Evolutionary conservation across 2,888 invertebrate genomes (phyloP), one percentile per base, ranked within the genome.

Genomic region (Gortyna flavago): DNA sequence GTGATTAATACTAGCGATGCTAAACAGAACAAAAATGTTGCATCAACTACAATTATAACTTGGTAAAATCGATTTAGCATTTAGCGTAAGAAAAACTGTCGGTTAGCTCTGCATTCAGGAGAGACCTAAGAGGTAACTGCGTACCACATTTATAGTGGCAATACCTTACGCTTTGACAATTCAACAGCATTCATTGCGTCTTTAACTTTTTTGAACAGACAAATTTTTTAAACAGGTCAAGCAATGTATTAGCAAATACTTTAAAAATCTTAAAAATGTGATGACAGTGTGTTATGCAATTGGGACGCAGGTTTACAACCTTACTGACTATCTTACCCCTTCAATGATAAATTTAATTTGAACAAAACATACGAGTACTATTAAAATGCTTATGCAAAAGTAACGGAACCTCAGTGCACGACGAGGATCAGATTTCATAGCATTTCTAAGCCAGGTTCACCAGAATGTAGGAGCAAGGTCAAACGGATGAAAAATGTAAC

Each of bases 401-500:
- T 62, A 54, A 81, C 35, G 35, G 29, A 81, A 62, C 44, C 13
- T 51, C 38, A 38, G 2, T 51, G 51, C 80, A 61, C 32, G 41
- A 80, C 41, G 54, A 25, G 51, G 5, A 35, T 80, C 9, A 51
- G 80, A 61, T 62, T 80, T 35, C n/a, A 44, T n/a, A 32, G 18
- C 54, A 38, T 74, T 78, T 62, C 62, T 54, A 29, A 74, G 81
- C 38, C 48, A 81, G n/a, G 64, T n/a, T 13, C 44, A 48, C 29
- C 21, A 57, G 29, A 57, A 54, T 78, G 44, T n/a, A n/a, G 38
- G 16, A 48, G 16, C 38, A 64, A 78, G 78, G 78, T 75, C 38
- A 75, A n/a, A 65, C 76, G 8, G 13, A 38, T 81, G 8, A 21
- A 21, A 38, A 81, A 35, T 54, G 1, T 51, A 29, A 57, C 44